Conservation (phyloP, 2,797 vertebrate species). For the Steatocranus sp. region DNA sequence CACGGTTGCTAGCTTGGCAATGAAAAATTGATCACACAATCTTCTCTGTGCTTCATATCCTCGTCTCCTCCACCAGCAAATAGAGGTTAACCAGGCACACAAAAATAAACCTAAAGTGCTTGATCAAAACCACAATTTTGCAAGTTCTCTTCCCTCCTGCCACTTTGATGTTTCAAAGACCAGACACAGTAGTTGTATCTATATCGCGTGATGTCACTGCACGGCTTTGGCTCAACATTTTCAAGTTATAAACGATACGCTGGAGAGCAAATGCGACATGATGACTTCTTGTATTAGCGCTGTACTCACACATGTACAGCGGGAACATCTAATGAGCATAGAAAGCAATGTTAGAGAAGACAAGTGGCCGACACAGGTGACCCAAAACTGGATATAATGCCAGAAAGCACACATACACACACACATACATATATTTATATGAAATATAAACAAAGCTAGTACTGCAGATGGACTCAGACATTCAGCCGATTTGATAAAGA, state of each 20-base stretch:
- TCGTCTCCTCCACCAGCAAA: neutral
- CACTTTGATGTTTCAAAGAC: slow-evolving; percentile 36
- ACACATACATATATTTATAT: neutral
- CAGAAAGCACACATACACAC: neutral
- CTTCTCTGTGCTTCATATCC: neutral
- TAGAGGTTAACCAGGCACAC: slow-evolving; percentile 28
- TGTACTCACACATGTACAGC: neutral
- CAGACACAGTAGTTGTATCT: slow-evolving; percentile 20
- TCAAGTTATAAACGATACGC: neutral
- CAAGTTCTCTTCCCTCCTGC: neutral
- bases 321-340: neutral
- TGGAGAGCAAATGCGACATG: neutral
- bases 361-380: neutral
- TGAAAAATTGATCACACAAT: slow-evolving; percentile 47
- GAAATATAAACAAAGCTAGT: neutral
- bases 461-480: slow-evolving; percentile 1
- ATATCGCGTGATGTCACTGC: neutral
- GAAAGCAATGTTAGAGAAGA: neutral
- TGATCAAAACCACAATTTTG: slow-evolving; percentile 39
- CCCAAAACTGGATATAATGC: neutral
- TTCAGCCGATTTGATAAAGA: slow-evolving; percentile 9
- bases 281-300: neutral
- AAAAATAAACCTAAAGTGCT: slow-evolving; percentile 11
- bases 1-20: slow-evolving; percentile 1
- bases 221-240: slow-evolving; percentile 16